Base-by-base conservation (phyloP, 2,797 vertebrate species). In the Spinus pinus region DNA sequence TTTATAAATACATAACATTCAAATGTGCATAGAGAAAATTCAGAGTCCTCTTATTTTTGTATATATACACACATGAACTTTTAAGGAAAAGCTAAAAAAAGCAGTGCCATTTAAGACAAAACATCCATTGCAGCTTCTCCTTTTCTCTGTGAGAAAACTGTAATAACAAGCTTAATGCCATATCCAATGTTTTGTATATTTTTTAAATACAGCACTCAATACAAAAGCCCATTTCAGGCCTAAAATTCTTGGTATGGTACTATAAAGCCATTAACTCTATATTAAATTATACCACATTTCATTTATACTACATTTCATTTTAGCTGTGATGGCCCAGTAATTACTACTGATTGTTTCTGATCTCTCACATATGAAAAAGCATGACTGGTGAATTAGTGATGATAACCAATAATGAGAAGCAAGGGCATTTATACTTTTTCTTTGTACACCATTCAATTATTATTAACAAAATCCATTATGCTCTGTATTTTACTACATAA, bases 311-410 rank as follows among this genome's bases (percentile, higher is more conserved):
- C 57, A 81, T 93, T 96, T 96, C 44, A 88, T 90, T 95, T 61
- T 37, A 62, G 53, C 47, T 11, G 39, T 66, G 93, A 93, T 73
- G 81, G 72, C 33, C 35, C 60, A 66, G 81, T 96, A 93, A 97
- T 94, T 94, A 94, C 62, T 93, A 53, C 81, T 64, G 83, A 95
- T 87, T 87, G 67, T 86, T 95, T 94, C 80, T 97, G 92, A 95
- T 97, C 47, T 95, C 92, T 91, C 80, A 84, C 81, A 95, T 92
- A 65, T 47, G 74, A 62, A 90, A 84, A 93, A 89, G 62, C 51
- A 72, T 64, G 74, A 86, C 74, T 86, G 70, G 66, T 64, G 91
- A 90, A 86, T 93, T 56, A 90, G 89, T 70, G 74, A 96, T 94
- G 77, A 90, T 94, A 82, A 88, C 39, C 77, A 94, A 53, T 86